Conservation (phyloP, 2,797 vertebrate species). For the Anolis apletophallus region DNA sequence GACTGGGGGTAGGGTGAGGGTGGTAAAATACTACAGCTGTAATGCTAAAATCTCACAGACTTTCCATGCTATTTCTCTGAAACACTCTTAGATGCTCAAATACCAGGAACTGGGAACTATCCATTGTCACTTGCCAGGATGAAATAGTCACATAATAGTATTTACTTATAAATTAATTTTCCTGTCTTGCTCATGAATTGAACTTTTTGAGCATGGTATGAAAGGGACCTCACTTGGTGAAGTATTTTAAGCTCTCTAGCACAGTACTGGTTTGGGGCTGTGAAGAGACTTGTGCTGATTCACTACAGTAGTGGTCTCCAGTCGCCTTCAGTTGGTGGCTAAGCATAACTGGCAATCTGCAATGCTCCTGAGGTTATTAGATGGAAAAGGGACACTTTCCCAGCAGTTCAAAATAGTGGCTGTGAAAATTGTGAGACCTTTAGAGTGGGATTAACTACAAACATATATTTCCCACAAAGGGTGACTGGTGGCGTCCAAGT, state of each 20-base stretch:
- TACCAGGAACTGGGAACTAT: too few species aligned
- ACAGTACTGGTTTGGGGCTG: background rate
- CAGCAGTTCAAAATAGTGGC: background rate
- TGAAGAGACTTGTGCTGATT: background rate
- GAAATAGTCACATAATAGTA: too few species aligned
- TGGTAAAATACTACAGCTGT: too few species aligned
- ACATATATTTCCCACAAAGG: too few species aligned
- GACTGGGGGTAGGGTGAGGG: too few species aligned
- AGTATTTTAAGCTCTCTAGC: background rate
- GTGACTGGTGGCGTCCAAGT: too few species aligned
- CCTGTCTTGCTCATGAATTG: background rate
- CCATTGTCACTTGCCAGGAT: too few species aligned
- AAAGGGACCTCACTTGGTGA: background rate
- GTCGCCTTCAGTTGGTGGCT: background rate
- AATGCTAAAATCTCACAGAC: too few species aligned
- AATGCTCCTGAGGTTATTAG: background rate
- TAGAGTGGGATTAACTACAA: background rate
- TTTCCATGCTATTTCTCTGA: too few species aligned
- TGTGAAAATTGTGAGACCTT: background rate
- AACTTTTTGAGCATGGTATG: background rate
- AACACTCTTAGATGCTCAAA: background rate
- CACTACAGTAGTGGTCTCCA: background rate
- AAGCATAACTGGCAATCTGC: too few species aligned
- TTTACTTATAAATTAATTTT: too few species aligned
- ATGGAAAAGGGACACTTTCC: background rate